Evolutionary conservation across 2,797 vertebrate genomes (phyloP), one percentile per base, ranked within the genome.

Genomic region (Neoniphon sammara): DNA sequence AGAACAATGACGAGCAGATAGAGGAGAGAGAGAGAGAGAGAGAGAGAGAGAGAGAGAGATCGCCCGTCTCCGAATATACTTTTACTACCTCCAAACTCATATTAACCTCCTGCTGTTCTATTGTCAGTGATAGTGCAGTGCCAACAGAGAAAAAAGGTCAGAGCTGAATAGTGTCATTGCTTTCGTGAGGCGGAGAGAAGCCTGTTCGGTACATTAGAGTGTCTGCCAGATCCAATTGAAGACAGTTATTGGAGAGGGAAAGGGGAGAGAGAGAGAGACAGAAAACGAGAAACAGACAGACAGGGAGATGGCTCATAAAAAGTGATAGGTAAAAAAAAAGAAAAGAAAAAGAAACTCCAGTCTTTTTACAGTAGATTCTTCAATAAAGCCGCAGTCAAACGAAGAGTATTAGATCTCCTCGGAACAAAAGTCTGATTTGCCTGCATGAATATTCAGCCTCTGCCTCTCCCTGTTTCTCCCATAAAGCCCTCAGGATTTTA

Each of bases 401-500:
- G 68, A 86, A 87, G 67, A 71, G 75, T 64, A 79, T 85, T 86
- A 85, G 66, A 69, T 60, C 60, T 83, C 49, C 34, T 60, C 2
- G 10, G 44, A 36, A 76, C 62, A 89, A 82, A 83, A 44, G 27
- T 73, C 63, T 64, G 79, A 62, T 74, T 66, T 75, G 56, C 80
- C 77, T 65, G 62, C 82, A 66, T 62, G 72, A 78, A 86, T 86
- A 85, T 88, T 84, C 83, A 89, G 0, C 73, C 23, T 3, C 54
- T 80, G 68, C 54, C 64, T 82, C 66, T 77, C 50, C 20, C 61
- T 12, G 17, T 54, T 25, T 74, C 80, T 64, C 27, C 59, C 4
- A 3, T 77, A 85, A 91, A 91, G 78, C 86, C 75, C 70, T 70
- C 49, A n/a, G 84, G 85, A 75, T 87, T 88, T 88, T 73, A 87